Evolutionary conservation across 2,797 vertebrate genomes (phyloP).

Genomic region (Bradypus variegatus): DNA sequence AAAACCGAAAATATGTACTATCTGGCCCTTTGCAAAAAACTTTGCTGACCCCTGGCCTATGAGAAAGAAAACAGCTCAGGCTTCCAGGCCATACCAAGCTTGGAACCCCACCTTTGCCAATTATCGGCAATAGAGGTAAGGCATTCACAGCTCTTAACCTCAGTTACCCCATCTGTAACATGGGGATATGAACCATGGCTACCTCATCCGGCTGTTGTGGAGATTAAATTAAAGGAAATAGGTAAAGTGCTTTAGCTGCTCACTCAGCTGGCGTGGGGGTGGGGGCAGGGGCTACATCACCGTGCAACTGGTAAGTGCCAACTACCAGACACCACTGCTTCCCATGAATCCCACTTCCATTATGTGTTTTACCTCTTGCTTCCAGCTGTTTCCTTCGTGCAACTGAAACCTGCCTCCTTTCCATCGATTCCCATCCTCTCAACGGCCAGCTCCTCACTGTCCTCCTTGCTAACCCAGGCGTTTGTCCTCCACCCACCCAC

Average conservation of each 20-base stretch:
- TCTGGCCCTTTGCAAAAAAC: neutral
- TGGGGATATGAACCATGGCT: neutral
- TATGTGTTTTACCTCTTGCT: neutral
- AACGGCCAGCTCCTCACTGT: neutral
- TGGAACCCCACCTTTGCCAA: neutral
- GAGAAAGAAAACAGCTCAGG: neutral
- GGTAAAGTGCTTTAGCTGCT: neutral
- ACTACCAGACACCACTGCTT: fast-evolving
- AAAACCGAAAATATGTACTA: neutral
- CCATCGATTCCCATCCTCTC: neutral
- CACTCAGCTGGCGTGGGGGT: neutral
- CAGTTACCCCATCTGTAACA: neutral
- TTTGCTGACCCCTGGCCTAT: neutral
- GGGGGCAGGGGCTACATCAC: neutral
- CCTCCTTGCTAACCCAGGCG: fast-evolving
- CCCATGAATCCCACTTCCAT: no score
- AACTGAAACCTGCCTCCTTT: neutral
- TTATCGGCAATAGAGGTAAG: neutral
- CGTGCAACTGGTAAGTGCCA: no score
- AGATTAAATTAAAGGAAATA: neutral
- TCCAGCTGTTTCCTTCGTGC: neutral
- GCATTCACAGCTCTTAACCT: neutral
- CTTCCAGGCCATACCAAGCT: neutral
- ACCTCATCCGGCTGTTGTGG: neutral
- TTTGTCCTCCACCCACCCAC: slow-evolving; percentile 22